Conservation (phyloP, 2,888 invertebrate genomes). For the Tenthredo scrophulariae region DNA sequence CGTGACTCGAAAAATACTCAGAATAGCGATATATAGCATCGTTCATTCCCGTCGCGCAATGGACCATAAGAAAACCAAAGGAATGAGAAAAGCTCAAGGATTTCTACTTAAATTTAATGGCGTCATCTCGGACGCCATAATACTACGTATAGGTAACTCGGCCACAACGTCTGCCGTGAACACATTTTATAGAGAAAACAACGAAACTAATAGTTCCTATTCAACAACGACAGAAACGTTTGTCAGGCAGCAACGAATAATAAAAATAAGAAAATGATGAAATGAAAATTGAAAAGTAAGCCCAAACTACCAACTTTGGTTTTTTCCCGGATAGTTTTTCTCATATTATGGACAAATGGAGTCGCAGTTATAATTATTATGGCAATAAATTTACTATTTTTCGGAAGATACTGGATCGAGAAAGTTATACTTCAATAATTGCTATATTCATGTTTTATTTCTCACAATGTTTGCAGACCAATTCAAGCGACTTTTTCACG, state of each 20-base stretch:
- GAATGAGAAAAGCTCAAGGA: neutral
- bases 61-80: constrained; percentile 23
- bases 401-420: neutral
- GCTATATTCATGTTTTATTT: neutral
- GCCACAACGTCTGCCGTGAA: constrained; percentile 5
- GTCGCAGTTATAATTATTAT: neutral
- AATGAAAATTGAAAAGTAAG: constrained; percentile 19
- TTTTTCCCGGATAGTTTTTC: neutral
- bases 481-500: neutral
- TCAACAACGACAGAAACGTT: constrained; percentile 4
- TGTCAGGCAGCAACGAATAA: neutral
- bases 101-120: constrained; percentile 37
- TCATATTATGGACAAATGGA: neutral
- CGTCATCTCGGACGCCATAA: constrained; percentile 32
- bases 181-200: constrained; percentile 34
- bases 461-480: neutral
- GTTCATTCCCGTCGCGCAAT: constrained; percentile 14
- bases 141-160: constrained; percentile 36
- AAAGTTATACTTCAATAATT: neutral
- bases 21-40: neutral
- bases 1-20: constrained; percentile 7
- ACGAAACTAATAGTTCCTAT: constrained; percentile 23
- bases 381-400: neutral
- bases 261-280: too few relatives aligned
- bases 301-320: neutral